These are phyloP conservation scores for Tetraneura akinire DNA, from an alignment of 1,140 invertebrate genomes.

Conservation along the genomic window DNA sequence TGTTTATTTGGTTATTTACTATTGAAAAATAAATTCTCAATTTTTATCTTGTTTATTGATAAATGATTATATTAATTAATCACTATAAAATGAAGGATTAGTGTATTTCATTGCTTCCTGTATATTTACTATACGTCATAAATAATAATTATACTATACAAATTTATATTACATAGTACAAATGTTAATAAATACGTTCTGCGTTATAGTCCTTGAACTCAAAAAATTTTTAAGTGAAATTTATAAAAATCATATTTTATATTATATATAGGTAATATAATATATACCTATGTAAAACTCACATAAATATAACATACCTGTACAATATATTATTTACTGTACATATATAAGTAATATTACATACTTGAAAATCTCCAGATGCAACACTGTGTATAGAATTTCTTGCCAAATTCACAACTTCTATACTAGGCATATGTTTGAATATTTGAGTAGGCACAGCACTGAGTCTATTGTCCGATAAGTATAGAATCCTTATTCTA, in stretches of 20 bases:
- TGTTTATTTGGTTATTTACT: background rate
- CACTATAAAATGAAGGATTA: background rate
- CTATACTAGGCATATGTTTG: slow-evolving; percentile 69
- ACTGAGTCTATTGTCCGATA: slow-evolving; percentile 72
- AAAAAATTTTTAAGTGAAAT: background rate
- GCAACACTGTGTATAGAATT: slow-evolving; percentile 68
- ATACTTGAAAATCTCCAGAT: slow-evolving; percentile 67
- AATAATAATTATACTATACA: too few species aligned
- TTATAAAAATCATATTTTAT: too few species aligned
- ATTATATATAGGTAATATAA: background rate
- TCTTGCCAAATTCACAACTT: slow-evolving; percentile 72
- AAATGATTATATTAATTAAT: background rate
- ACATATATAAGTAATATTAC: background rate
- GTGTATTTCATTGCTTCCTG: background rate
- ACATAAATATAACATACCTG: background rate
- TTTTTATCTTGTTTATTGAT: background rate
- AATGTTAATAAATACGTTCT: too few species aligned
- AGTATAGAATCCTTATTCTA: slow-evolving; percentile 70
- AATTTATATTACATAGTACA: too few species aligned
- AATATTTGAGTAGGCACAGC: slow-evolving; percentile 72
- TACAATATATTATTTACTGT: background rate
- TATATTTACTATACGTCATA: background rate
- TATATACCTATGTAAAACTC: background rate
- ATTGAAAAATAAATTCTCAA: background rate
- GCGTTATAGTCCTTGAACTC: too few species aligned